Conservation (phyloP, 23 tunicate genomes). For the Styela clava region DNA sequence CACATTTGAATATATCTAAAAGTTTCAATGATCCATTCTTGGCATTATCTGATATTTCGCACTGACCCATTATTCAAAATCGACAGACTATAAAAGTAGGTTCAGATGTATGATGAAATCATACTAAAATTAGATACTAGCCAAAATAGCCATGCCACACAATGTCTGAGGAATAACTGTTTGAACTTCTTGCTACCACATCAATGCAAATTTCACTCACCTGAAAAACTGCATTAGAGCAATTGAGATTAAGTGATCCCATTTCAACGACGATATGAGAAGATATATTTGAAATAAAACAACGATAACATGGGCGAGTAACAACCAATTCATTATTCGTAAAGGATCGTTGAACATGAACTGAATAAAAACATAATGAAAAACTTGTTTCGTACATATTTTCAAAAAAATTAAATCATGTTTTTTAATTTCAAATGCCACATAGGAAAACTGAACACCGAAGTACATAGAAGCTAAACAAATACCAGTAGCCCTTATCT, state of each 20-base stretch:
- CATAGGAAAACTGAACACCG: too few relatives aligned
- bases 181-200: neutral
- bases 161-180: neutral
- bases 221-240: slow-evolving; percentile 90
- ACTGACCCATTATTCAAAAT: too few relatives aligned
- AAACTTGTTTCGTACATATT: too few relatives aligned
- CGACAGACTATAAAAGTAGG: neutral
- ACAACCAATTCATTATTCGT: slow-evolving; percentile 40
- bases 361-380: slow-evolving; percentile 34
- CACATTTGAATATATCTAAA: too few relatives aligned
- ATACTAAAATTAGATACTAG: neutral
- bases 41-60: neutral
- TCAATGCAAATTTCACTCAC: slow-evolving; percentile 2
- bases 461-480: too few relatives aligned
- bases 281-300: slow-evolving; percentile 62
- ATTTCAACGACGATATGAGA: slow-evolving; percentile 45
- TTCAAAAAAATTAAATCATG: too few relatives aligned
- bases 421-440: too few relatives aligned
- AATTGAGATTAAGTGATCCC: slow-evolving; percentile 71
- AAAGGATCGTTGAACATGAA: slow-evolving; percentile 52
- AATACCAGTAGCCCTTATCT: too few relatives aligned
- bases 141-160: neutral
- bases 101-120: neutral
- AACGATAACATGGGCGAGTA: slow-evolving; percentile 34
- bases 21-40: neutral